Conservation (phyloP, 2,888 invertebrate genomes). For the Cryptus viduatorius region DNA sequence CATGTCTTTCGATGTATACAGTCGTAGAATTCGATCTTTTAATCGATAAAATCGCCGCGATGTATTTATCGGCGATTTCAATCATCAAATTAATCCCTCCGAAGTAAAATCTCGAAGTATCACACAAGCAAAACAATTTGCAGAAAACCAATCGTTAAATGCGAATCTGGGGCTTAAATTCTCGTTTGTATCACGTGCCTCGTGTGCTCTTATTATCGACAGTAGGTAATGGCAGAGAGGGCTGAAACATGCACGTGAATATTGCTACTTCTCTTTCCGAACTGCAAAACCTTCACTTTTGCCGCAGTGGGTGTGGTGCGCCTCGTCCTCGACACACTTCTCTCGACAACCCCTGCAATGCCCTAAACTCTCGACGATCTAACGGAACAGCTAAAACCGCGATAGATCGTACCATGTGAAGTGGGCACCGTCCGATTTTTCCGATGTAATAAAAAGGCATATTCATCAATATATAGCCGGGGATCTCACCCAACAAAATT, state of each 20-base stretch:
- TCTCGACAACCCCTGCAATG: slow-evolving; percentile 12
- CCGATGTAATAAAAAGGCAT: not conserved
- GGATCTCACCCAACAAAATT: not conserved
- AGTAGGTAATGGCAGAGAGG: slow-evolving; percentile 23
- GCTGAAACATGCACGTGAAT: slow-evolving; percentile 33
- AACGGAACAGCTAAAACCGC: not conserved
- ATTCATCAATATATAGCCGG: not conserved
- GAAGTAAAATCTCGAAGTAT: slow-evolving; percentile 9
- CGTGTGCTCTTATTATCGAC: slow-evolving; percentile 20
- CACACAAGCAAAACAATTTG: not conserved
- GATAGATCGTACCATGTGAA: not conserved
- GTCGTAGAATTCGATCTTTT: too few species aligned
- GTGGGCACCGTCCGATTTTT: too few species aligned
- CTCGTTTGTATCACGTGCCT: not conserved
- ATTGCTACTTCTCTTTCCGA: slow-evolving; percentile 40
- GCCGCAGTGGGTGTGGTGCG: slow-evolving; percentile 58
- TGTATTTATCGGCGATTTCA: too few species aligned
- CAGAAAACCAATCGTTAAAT: not conserved
- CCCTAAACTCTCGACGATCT: slow-evolving; percentile 27
- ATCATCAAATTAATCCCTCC: not conserved
- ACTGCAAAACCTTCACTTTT: slow-evolving; percentile 39
- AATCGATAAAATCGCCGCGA: too few species aligned
- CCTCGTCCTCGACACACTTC: slow-evolving; percentile 37
- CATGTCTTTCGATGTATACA: too few species aligned
- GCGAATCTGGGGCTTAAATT: not conserved